Evolutionary conservation across 2,888 invertebrate genomes (phyloP).

Genomic region (Patella pellucida): DNA sequence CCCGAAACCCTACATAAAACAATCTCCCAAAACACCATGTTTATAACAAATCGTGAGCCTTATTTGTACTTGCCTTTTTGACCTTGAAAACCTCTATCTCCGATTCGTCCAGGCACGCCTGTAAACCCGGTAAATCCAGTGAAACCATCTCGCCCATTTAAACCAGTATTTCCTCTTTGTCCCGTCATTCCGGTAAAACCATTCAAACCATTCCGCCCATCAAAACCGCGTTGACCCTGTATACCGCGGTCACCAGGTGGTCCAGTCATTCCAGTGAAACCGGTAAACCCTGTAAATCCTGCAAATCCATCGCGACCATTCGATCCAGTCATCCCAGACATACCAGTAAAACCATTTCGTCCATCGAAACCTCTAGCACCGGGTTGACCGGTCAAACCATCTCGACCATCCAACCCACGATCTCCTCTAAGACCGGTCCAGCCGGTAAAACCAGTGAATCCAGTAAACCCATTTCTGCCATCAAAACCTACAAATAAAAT

Average conservation of each 20-base stretch:
- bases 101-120: conserved; percentile 5
- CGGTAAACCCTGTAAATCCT: conserved; percentile 15
- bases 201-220: conserved; percentile 1
- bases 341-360: conserved; percentile 11
- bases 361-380: conserved; percentile 7
- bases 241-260: neutral
- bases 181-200: conserved; percentile 13
- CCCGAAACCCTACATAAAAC: no score
- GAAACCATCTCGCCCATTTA: conserved; percentile 1
- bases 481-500: neutral
- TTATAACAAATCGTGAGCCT: neutral
- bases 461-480: neutral
- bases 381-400: neutral
- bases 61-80: neutral
- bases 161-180: conserved; percentile 1
- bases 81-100: neutral
- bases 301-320: neutral
- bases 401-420: neutral
- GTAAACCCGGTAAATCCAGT: conserved; percentile 12
- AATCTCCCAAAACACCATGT: no score
- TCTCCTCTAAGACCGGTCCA: conserved; percentile 10
- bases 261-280: conserved; percentile 14
- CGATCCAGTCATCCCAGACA: conserved; percentile 10
- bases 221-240: neutral
- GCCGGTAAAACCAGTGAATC: conserved; percentile 10